phyloP scores from a whole-genome alignment of 1,140 invertebrate species.

The Aphaenogaster ashmeadi region DNA sequence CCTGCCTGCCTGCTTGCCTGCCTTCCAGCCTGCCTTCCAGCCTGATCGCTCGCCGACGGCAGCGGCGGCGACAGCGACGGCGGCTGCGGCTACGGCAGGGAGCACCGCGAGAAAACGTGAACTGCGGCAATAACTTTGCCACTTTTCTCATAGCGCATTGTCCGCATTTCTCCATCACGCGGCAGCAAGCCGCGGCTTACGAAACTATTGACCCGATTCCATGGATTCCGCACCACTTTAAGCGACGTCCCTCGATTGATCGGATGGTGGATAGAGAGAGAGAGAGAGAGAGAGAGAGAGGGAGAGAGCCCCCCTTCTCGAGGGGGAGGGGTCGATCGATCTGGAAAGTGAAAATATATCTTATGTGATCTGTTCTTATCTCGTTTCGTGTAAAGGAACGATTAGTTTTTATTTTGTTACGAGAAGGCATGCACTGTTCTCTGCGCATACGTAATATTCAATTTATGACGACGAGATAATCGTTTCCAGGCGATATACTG shows the following conservation, averaged over 20 bases:
- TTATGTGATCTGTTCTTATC: not conserved
- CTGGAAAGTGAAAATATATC: constrained; percentile 4
- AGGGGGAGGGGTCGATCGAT: not conserved
- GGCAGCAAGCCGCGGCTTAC: constrained; percentile 18
- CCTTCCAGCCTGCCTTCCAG: constrained; percentile 17
- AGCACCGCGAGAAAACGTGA: constrained; percentile 73
- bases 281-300: not conserved
- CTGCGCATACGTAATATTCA: constrained; percentile 22
- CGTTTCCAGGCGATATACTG: constrained; percentile 8
- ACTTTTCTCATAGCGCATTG: constrained; percentile 79
- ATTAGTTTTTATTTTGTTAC: not conserved
- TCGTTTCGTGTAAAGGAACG: not conserved
- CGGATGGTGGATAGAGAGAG: not conserved
- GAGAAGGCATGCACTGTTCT: not conserved
- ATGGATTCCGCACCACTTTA: constrained; percentile 33
- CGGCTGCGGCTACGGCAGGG: constrained; percentile 76
- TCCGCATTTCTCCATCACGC: constrained; percentile 12
- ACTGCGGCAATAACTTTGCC: constrained; percentile 79
- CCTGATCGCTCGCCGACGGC: constrained; percentile 15
- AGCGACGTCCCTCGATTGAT: constrained; percentile 22
- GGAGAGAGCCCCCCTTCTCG: too few relatives aligned
- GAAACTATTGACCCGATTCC: constrained; percentile 63
- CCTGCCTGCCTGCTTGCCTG: not conserved
- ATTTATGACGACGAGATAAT: constrained; percentile 45
- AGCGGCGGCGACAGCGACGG: not conserved